Percentiles rank a stretch among this genome's conserved stretches.
These are phyloP conservation scores for Platyscapa corneri DNA, from an alignment of 1,140 invertebrate species.

Conservation along the genomic window DNA sequence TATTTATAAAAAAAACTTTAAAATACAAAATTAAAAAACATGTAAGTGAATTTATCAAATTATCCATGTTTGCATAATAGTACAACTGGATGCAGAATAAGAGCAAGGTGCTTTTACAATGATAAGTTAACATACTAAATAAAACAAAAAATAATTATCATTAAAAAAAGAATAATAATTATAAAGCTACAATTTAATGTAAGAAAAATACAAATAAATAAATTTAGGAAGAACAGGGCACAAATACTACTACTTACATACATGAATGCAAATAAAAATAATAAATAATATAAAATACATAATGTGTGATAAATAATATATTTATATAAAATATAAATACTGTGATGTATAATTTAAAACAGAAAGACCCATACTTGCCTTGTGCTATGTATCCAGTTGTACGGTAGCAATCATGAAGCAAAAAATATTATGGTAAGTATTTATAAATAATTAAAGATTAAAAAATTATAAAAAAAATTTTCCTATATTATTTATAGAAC, in stretches of 20 bases:
- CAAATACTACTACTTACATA: constrained; percentile 53
- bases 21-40: background rate
- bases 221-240: constrained; percentile 42
- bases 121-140: background rate
- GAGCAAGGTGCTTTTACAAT: constrained; percentile 52
- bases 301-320: constrained; percentile 46
- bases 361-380: constrained; percentile 70
- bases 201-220: constrained; percentile 31
- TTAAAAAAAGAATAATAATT: constrained; percentile 12
- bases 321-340: constrained; percentile 44
- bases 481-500: background rate
- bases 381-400: constrained; percentile 73
- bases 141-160: constrained; percentile 23
- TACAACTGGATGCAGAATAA: constrained; percentile 69
- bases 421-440: constrained; percentile 61
- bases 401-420: constrained; percentile 68
- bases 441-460: constrained; percentile 35
- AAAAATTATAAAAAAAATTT: constrained; percentile 22
- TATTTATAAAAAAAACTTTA: background rate
- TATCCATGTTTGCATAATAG: constrained; percentile 54
- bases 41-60: constrained; percentile 13
- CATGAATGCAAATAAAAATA: constrained; percentile 53
- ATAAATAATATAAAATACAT: constrained; percentile 50
- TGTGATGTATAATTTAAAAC: constrained; percentile 46
- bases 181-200: background rate